phyloP scores from a whole-genome alignment of 2,113 vertebrate genomes.

The Telmatochromis brichardi region DNA sequence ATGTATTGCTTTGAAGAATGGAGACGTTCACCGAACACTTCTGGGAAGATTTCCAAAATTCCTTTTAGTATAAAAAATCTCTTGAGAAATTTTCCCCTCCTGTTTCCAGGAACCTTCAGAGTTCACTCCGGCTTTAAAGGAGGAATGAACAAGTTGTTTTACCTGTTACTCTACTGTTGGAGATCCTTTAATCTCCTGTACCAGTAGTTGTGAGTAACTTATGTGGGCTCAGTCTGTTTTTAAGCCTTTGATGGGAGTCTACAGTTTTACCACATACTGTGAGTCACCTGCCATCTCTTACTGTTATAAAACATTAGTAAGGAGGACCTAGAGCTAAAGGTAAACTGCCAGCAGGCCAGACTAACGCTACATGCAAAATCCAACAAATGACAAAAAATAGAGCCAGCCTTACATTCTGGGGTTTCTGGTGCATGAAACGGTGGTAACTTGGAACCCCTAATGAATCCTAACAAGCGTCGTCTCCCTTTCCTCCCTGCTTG shows the following conservation, averaged over 20 bases:
- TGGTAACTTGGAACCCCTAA: slow-evolving; percentile 10
- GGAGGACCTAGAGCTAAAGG: background rate
- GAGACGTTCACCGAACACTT: background rate
- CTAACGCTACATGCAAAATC: background rate
- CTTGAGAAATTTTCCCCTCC: background rate
- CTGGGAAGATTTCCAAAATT: slow-evolving; percentile 14
- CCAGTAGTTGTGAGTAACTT: background rate
- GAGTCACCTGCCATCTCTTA: background rate
- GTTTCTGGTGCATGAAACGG: background rate
- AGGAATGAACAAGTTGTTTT: background rate
- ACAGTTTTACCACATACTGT: background rate
- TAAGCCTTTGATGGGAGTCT: background rate
- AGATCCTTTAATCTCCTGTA: background rate
- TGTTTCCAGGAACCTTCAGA: background rate
- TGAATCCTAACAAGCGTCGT: slow-evolving; percentile 1
- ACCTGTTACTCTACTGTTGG: background rate
- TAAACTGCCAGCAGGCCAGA: background rate
- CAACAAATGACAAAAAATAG: background rate
- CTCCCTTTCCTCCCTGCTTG: background rate
- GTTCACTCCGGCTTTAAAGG: background rate
- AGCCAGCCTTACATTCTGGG: background rate
- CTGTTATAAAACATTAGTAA: background rate
- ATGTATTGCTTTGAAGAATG: background rate
- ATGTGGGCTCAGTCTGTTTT: background rate
- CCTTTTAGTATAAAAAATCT: background rate